Evolutionary conservation across 2,797 vertebrate genomes (phyloP), one percentile per base, ranked within the genome.

Genomic region (Spheniscus humboldti): DNA sequence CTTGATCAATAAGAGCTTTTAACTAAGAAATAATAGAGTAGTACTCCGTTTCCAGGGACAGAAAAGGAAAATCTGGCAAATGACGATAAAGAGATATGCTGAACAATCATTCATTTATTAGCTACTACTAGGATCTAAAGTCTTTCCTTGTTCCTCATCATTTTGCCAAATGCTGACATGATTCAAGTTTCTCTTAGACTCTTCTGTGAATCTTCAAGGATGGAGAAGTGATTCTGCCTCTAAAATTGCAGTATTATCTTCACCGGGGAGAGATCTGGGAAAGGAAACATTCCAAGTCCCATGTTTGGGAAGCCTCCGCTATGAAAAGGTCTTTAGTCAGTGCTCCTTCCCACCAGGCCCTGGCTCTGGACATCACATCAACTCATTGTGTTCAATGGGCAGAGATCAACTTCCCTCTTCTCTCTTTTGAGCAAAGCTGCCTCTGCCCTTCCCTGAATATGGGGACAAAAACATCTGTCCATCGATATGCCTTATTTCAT

Each of bases 51-150:
- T 92, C 66, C 37, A 72, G 31, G 30, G 64, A 39, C 18, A 95
- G 50, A 50, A 77, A 90, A 90, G 48, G 68, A 92, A 94, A 96
- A 91, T 90, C 78, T 90, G 75, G 45, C 45, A 93, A 96, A 89
- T 68, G 33, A 74, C 1, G 13, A 63, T 74, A 91, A 77, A 95
- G 71, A 84, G 83, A 79, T 91, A 62, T 7, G 22, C 50, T 52
- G 59, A 90, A 79, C 66, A 90, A 79, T 71, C 37, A 56, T 43
- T 93, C 77, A 48, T 76, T 91, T 94, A 52, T 92, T 86, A 82
- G 23, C 18, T 52, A 14, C 55, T 67, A 52, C 19, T 25, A 52
- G 33, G 41, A 60, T 71, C 39, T 92, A 45, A 92, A 91, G 28
- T 37, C 39, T 84, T 71, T 74, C 68, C 71, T 87, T 92, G 9